Conservation (phyloP, 2,113 vertebrate species). For the Falco punctatus region DNA sequence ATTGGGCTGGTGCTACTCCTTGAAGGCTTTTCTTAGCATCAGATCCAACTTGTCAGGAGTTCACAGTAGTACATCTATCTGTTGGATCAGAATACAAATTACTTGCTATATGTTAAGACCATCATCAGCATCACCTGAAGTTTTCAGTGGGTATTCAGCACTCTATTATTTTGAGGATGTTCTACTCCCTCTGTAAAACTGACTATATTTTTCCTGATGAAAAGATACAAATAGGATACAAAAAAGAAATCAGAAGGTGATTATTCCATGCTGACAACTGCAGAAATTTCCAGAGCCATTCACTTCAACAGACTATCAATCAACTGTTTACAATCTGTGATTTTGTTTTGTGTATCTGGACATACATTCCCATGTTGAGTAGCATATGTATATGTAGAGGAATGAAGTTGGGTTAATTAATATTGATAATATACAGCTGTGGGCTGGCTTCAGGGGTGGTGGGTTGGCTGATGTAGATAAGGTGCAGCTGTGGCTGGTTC, state of each 20-base stretch:
- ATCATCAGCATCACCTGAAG: not conserved
- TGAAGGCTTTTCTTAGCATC: not conserved
- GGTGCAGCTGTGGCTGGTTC: too few species aligned
- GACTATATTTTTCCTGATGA: not conserved
- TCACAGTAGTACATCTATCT: not conserved
- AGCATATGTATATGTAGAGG: not conserved
- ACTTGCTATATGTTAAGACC: not conserved
- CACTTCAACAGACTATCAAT: not conserved
- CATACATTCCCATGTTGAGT: not conserved
- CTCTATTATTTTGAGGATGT: not conserved
- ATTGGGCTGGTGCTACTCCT: conserved; percentile 14
- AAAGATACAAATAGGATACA: not conserved
- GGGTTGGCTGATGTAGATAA: too few species aligned
- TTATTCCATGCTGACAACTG: not conserved
- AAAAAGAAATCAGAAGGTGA: not conserved
- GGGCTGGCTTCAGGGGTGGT: too few species aligned
- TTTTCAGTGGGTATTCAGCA: not conserved
- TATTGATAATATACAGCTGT: too few species aligned
- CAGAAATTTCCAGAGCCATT: not conserved
- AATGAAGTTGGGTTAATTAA: too few species aligned
- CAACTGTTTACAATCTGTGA: not conserved
- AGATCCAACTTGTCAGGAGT: not conserved
- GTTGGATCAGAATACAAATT: conserved; percentile 26
- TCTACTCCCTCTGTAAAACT: not conserved
- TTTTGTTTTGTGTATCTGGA: not conserved